These are phyloP conservation scores for Candidula unifasciata DNA, from an alignment of 2,888 invertebrate genomes.

Conservation along the genomic window DNA sequence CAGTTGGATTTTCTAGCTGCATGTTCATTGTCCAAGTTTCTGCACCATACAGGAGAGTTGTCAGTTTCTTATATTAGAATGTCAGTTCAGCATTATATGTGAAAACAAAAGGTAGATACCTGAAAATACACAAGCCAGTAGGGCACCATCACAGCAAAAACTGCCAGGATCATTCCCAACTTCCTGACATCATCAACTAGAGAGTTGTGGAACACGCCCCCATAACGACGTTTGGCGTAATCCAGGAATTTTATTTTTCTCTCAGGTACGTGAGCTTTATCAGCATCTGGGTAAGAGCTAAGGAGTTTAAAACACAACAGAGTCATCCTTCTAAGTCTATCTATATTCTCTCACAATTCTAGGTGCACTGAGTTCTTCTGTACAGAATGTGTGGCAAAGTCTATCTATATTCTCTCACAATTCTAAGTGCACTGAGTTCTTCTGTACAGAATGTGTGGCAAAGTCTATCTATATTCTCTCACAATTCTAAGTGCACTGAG, in stretches of 20 bases:
- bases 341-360: not conserved
- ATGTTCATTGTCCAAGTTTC: too few species aligned
- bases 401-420: too few species aligned
- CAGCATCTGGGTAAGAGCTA: conserved; percentile 36
- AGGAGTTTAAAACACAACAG: not conserved
- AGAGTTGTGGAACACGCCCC: conserved; percentile 79
- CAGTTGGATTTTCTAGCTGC: too few species aligned
- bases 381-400: too few species aligned
- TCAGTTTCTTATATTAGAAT: too few species aligned
- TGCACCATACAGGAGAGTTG: too few species aligned
- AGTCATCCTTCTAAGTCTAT: not conserved
- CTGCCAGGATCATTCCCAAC: conserved; percentile 76
- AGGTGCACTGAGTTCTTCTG: too few species aligned
- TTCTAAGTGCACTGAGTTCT: too few species aligned
- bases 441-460: too few species aligned
- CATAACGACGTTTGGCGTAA: conserved; percentile 79
- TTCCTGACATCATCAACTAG: conserved; percentile 79
- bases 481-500: too few species aligned
- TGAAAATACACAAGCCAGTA: conserved; percentile 80
- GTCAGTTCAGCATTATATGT: not conserved
- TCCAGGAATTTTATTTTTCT: conserved; percentile 76
- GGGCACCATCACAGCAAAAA: conserved; percentile 78
- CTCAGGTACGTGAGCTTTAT: conserved; percentile 43
- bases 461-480: too few species aligned
- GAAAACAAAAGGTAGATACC: conserved; percentile 65